Base-by-base conservation (phyloP, 2,888 invertebrate species). In the Neelides folsomi region DNA sequence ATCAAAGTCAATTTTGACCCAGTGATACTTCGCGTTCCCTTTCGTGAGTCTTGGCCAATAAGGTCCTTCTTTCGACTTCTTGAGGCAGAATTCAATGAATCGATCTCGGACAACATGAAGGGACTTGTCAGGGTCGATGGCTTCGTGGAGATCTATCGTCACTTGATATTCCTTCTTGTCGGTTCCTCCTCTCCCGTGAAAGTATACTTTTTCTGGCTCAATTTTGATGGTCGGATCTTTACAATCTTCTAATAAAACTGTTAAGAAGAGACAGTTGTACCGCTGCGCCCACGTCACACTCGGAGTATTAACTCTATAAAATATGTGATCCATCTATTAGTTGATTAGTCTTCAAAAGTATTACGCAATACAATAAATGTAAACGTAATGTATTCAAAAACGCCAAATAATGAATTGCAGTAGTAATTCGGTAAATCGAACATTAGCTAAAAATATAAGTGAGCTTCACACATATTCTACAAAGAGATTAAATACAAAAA, bases 1-100 rank as follows among this genome's bases (percentile, higher is more conserved):
- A 70, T 89, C 87, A 71, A 97, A 98, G 70, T 97, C 95, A 66
- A 93, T 84, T 76, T 94, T 95, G 66, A 97, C 77, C 83, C 93
- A 95, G 71, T 93, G 93, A 66, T 83, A 82, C 74, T 94, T 94
- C 71, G 82, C 82, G 67, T 82, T 84, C 66, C 86, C 86, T 70
- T 84, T 86, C 52, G 88, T 84, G 65, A 94, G 74, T 62, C 83
- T 76, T 49, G 89, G 83, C 94, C 94, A 95, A 71, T 81, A 93
- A 1, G 86, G 77, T 55, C 83, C 85, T 46, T 76, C 77, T 60
- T 77, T 76, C 71, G 78, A 72, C 73, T 80, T 75, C 72, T 72
- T 72, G 56, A 77, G 66, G 53, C 74, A 69, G 63, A 77, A 69
- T 62, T 75, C 73, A 58, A 76, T 72, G 62, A 73, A 72, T 62